These are phyloP conservation scores for Equus quagga DNA, from an alignment of 2,113 vertebrate species.

Conservation along the genomic window DNA sequence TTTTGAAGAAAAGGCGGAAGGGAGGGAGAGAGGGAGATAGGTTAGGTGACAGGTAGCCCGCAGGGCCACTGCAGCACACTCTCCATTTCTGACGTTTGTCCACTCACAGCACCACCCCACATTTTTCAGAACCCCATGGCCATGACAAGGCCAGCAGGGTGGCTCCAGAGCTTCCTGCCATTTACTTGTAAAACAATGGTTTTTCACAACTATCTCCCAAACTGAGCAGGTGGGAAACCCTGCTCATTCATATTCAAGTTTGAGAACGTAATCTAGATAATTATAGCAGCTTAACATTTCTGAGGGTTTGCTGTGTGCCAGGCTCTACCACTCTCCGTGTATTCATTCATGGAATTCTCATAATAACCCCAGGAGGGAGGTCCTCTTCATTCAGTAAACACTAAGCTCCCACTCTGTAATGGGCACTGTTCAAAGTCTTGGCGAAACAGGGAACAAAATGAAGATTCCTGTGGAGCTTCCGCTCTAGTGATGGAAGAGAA, in stretches of 20 bases:
- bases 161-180: not conserved
- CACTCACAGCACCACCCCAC: not conserved
- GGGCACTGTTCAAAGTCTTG: not conserved
- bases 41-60: not conserved
- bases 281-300: slow-evolving; percentile 7
- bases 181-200: not conserved
- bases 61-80: not conserved
- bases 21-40: not conserved
- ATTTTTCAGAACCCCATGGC: not conserved
- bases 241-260: not conserved
- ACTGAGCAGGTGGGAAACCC: not conserved
- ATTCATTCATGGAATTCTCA: slow-evolving; percentile 8
- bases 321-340: not conserved
- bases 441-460: not conserved
- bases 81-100: not conserved
- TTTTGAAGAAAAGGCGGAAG: not conserved
- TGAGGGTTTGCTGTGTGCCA: not conserved
- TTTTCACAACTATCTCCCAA: not conserved
- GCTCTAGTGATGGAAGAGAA: not conserved
- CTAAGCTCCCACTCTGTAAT: not conserved
- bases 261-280: slow-evolving; percentile 9
- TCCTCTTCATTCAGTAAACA: slow-evolving; percentile 1
- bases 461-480: not conserved
- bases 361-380: not conserved
- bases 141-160: not conserved